Percentiles rank a stretch among this genome's conserved stretches.
Conservation (phyloP, 2,113 vertebrate genomes). For the Tachysurus vachellii region DNA sequence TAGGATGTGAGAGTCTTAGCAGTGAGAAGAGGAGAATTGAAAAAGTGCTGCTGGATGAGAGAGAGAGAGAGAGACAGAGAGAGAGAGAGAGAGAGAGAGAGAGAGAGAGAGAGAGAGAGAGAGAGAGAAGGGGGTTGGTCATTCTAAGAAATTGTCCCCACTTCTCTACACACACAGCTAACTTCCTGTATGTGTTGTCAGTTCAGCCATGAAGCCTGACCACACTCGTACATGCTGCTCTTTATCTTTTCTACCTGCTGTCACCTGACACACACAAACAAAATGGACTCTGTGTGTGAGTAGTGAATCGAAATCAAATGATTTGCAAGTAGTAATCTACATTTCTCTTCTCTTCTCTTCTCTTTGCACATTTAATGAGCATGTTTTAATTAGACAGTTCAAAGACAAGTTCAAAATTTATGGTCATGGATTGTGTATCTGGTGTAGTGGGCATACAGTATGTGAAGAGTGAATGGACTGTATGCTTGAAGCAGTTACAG, state of each 20-base stretch:
- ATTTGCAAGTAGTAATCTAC: neutral
- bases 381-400: neutral
- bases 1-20: conserved; percentile 53
- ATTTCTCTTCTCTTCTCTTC: neutral
- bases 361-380: neutral
- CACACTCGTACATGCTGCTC: conserved; percentile 33
- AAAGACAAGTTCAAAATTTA: neutral
- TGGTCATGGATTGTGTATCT: neutral
- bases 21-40: conserved; percentile 36
- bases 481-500: neutral
- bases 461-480: neutral
- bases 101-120: conserved; percentile 53
- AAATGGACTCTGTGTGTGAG: neutral
- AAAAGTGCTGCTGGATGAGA: conserved; percentile 38
- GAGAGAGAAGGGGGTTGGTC: conserved; percentile 69
- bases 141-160: conserved; percentile 72
- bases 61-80: conserved; percentile 25
- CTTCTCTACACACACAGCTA: conserved; percentile 66
- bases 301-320: neutral
- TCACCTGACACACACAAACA: neutral
- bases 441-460: neutral
- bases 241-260: conserved; percentile 4
- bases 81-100: conserved; percentile 61
- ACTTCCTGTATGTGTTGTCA: conserved; percentile 71
- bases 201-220: conserved; percentile 49